These are phyloP conservation scores for Malaclemys terrapin DNA, from an alignment of 2,113 vertebrate species.

Conservation along the genomic window DNA sequence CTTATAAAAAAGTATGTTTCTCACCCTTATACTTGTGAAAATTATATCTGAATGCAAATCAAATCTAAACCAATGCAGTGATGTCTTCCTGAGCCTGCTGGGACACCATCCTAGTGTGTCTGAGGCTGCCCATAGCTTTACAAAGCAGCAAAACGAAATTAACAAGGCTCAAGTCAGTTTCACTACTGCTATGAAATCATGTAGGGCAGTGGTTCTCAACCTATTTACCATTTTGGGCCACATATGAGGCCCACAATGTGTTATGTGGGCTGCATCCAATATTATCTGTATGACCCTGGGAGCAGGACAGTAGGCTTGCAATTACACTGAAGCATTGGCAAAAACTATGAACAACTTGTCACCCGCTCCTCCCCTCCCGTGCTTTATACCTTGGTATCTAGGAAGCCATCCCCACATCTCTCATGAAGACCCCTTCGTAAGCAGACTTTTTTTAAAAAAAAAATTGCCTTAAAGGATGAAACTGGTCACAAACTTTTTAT, in stretches of 20 bases:
- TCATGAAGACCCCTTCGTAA: neutral
- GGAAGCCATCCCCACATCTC: rapidly evolving
- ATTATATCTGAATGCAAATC: conserved; percentile 69
- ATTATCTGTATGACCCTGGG: too few species aligned
- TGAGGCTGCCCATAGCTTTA: conserved; percentile 44
- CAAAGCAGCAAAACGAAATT: neutral
- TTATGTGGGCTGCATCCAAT: too few species aligned
- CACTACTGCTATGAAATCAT: neutral
- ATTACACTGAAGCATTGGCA: rapidly evolving
- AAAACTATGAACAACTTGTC: rapidly evolving
- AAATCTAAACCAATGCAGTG: conserved; percentile 62
- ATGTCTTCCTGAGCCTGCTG: conserved; percentile 63
- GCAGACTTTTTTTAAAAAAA: neutral
- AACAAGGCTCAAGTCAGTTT: conserved; percentile 11
- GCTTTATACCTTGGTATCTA: neutral
- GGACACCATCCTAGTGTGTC: conserved; percentile 56
- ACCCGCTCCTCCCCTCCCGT: rapidly evolving
- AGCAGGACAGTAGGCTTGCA: neutral
- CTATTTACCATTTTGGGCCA: too few species aligned
- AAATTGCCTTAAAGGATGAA: neutral
- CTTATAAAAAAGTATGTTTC: conserved; percentile 67
- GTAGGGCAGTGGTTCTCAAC: neutral
- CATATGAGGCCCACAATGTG: too few species aligned
- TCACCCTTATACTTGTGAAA: conserved; percentile 63
- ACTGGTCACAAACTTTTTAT: neutral